phyloP scores from a whole-genome alignment of 2,113 vertebrate genomes.

The Gymnogyps californianus region DNA sequence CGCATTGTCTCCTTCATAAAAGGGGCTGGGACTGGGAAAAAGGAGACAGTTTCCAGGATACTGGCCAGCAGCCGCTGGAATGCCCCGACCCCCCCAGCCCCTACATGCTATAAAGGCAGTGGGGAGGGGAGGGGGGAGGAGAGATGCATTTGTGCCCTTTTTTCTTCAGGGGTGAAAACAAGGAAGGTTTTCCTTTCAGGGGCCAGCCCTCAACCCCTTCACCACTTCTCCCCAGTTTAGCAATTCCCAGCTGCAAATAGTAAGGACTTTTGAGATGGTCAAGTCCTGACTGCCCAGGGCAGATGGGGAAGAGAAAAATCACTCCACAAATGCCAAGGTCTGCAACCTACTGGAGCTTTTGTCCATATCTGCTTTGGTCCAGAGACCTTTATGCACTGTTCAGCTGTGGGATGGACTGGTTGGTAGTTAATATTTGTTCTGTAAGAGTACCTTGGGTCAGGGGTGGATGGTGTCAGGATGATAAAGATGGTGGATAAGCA shows the following conservation, averaged over 20 bases:
- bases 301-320: neutral
- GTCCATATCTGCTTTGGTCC: neutral
- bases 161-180: neutral
- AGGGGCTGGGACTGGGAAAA: conserved; percentile 74
- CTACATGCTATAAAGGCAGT: neutral
- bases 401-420: neutral
- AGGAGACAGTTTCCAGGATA: conserved; percentile 82
- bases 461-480: neutral
- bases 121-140: neutral
- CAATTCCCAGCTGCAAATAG: neutral
- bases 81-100: conserved; percentile 66
- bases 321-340: neutral
- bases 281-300: neutral
- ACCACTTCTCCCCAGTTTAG: neutral
- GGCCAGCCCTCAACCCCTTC: neutral
- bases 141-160: neutral
- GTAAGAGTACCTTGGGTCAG: neutral
- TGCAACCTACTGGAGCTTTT: neutral
- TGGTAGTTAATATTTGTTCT: neutral
- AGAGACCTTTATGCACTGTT: neutral
- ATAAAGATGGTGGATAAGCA: neutral
- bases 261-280: neutral
- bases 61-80: conserved; percentile 79
- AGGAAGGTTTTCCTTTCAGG: conserved; percentile 10
- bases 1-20: conserved; percentile 83